These are phyloP conservation scores for Eudemis profundana DNA, from an alignment of 2,888 invertebrate species.

Conservation along the genomic window DNA sequence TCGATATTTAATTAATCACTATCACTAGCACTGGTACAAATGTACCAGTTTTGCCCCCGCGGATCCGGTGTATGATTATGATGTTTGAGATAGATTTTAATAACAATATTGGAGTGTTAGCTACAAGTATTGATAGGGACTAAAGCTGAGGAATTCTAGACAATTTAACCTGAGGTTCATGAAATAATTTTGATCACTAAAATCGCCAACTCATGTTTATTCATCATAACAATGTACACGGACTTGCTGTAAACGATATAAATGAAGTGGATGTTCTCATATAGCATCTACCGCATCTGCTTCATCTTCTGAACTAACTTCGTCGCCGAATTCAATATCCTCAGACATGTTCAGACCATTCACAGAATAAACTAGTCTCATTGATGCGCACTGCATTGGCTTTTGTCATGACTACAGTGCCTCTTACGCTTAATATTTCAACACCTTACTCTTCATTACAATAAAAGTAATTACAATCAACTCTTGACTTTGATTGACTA, in stretches of 20 bases:
- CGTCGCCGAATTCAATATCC: slow-evolving; percentile 98
- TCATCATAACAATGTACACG: slow-evolving; percentile 80
- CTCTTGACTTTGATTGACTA: no score
- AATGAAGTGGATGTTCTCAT: slow-evolving; percentile 72
- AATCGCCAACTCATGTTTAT: slow-evolving; percentile 74
- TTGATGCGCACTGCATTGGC: slow-evolving; percentile 98
- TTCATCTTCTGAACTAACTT: slow-evolving; percentile 96
- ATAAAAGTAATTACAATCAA: no score
- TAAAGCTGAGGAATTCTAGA: slow-evolving; percentile 56
- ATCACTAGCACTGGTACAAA: no score
- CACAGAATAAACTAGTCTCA: slow-evolving; percentile 96
- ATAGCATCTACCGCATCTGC: slow-evolving; percentile 90
- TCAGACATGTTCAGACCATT: slow-evolving; percentile 98
- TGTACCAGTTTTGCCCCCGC: no score
- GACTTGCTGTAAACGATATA: slow-evolving; percentile 78
- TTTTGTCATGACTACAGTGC: no score
- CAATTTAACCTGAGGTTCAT: slow-evolving; percentile 57
- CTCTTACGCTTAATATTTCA: no score
- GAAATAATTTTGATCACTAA: slow-evolving; percentile 69
- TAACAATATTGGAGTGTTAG: slow-evolving; percentile 51
- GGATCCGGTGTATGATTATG: no score
- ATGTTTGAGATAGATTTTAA: slow-evolving; percentile 43
- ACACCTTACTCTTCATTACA: no score
- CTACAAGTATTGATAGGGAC: slow-evolving; percentile 61
- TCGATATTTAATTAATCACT: no score